Conservation (phyloP, 1,140 invertebrate genomes). For the Periplaneta americana region DNA sequence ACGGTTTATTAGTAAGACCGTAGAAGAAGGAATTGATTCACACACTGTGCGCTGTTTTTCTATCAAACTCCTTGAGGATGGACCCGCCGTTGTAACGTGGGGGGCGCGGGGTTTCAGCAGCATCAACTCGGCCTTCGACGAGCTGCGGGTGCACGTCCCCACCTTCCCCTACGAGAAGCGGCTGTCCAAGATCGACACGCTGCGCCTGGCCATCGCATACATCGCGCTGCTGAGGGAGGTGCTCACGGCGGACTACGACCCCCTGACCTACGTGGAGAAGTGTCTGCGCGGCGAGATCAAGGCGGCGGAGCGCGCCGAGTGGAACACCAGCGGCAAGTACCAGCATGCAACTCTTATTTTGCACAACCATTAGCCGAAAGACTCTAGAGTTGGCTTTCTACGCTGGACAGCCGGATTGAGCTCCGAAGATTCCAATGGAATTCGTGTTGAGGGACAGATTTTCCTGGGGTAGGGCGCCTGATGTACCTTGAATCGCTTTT, state of each 20-base stretch:
- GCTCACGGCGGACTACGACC: constrained; percentile 84
- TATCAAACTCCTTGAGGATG: too few relatives aligned
- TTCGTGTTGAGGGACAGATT: too few relatives aligned
- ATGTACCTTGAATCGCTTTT: too few relatives aligned
- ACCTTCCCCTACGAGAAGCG: constrained; percentile 98
- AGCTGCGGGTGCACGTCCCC: constrained; percentile 89
- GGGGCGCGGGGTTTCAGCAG: constrained; percentile 62
- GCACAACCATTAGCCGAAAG: too few relatives aligned
- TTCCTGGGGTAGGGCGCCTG: too few relatives aligned
- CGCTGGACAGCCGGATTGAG: too few relatives aligned
- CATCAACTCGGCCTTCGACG: constrained; percentile 98
- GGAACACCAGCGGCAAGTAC: constrained; percentile 93
- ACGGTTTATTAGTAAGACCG: too few relatives aligned
- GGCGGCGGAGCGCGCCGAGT: constrained; percentile 72
- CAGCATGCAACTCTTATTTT: too few relatives aligned
- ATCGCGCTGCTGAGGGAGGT: constrained; percentile 90
- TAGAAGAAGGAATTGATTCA: too few relatives aligned
- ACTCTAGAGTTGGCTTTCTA: too few relatives aligned
- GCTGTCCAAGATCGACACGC: constrained; percentile 94
- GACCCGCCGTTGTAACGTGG: neutral
- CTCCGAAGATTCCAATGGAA: too few relatives aligned
- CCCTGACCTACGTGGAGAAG: constrained; percentile 88
- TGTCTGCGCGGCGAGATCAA: constrained; percentile 84
- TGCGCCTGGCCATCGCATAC: constrained; percentile 93
- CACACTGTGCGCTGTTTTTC: too few relatives aligned